Evolutionary conservation across 1,140 invertebrate genomes (phyloP).

Genomic region (Lepidurus couesii): DNA sequence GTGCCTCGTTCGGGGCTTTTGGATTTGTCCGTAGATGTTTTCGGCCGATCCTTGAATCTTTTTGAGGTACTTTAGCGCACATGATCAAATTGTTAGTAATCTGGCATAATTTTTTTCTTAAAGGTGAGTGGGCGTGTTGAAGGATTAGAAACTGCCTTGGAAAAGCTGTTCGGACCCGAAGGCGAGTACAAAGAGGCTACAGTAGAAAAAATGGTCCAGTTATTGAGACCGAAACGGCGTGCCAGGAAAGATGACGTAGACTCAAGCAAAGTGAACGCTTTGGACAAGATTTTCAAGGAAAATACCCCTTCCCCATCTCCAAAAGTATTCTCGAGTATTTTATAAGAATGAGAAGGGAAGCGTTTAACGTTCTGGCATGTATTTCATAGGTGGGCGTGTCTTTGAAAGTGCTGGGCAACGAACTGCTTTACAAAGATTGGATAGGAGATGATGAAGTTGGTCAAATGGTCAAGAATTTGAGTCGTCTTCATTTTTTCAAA

Average conservation of each 20-base stretch:
- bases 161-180: slow-evolving; percentile 69
- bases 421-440: slow-evolving; percentile 61
- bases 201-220: slow-evolving; percentile 52
- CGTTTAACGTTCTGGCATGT: slow-evolving; percentile 20
- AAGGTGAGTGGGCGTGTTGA: slow-evolving; percentile 68
- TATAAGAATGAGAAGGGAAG: not conserved
- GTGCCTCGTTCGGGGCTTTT: slow-evolving; percentile 71
- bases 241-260: slow-evolving; percentile 40
- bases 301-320: not conserved
- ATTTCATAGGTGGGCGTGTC: slow-evolving; percentile 48
- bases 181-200: slow-evolving; percentile 61
- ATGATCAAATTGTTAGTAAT: not conserved
- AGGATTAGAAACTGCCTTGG: slow-evolving; percentile 76
- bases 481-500: not conserved
- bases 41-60: slow-evolving; percentile 82
- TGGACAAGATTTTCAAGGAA: slow-evolving; percentile 53
- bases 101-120: slow-evolving; percentile 39
- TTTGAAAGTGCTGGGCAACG: slow-evolving; percentile 68
- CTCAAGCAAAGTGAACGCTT: slow-evolving; percentile 49
- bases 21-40: slow-evolving; percentile 81
- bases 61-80: slow-evolving; percentile 64
- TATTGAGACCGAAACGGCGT: slow-evolving; percentile 50
- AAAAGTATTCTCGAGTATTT: not conserved
- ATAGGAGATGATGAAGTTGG: slow-evolving; percentile 61
- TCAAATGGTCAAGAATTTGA: slow-evolving; percentile 41